Evolutionary conservation across 2,888 invertebrate species (phyloP).

Genomic region (Aphodius granarius): DNA sequence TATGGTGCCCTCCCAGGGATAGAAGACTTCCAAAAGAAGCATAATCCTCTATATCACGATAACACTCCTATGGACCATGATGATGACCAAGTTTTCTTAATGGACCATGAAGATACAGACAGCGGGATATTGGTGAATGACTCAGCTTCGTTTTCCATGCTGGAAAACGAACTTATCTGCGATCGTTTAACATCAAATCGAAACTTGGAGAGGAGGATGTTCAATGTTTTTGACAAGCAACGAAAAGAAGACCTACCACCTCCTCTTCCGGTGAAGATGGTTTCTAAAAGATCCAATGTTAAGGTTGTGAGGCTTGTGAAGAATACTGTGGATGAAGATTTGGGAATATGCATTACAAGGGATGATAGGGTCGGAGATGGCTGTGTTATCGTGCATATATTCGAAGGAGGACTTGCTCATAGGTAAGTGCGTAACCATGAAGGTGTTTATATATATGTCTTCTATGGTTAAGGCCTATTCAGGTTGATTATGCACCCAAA

Average conservation of each 20-base stretch:
- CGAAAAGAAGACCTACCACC: slow-evolving; percentile 46
- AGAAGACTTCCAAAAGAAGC: slow-evolving; percentile 67
- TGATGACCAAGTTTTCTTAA: slow-evolving; percentile 58
- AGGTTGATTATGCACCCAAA: background rate
- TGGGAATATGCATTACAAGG: slow-evolving; percentile 74
- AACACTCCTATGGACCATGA: slow-evolving; percentile 49
- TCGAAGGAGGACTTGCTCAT: slow-evolving; percentile 70
- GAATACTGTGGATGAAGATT: slow-evolving; percentile 62
- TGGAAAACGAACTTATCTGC: slow-evolving; percentile 60
- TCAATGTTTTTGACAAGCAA: slow-evolving; percentile 34
- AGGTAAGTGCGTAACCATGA: slow-evolving; percentile 64
- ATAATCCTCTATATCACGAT: slow-evolving; percentile 66
- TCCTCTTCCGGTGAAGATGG: slow-evolving; percentile 29
- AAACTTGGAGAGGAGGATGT: slow-evolving; percentile 51
- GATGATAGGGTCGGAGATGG: slow-evolving; percentile 43
- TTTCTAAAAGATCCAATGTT: slow-evolving; percentile 28
- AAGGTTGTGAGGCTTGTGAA: slow-evolving; percentile 56
- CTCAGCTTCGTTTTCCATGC: slow-evolving; percentile 68
- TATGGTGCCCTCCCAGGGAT: slow-evolving; percentile 74
- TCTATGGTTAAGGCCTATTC: background rate
- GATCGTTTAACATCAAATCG: slow-evolving; percentile 59
- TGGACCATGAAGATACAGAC: slow-evolving; percentile 72
- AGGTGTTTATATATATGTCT: too few relatives aligned
- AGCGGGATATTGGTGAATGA: slow-evolving; percentile 76
- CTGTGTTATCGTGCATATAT: slow-evolving; percentile 71